Conservation (phyloP, 2,797 vertebrate species). For the Prionace glauca region DNA sequence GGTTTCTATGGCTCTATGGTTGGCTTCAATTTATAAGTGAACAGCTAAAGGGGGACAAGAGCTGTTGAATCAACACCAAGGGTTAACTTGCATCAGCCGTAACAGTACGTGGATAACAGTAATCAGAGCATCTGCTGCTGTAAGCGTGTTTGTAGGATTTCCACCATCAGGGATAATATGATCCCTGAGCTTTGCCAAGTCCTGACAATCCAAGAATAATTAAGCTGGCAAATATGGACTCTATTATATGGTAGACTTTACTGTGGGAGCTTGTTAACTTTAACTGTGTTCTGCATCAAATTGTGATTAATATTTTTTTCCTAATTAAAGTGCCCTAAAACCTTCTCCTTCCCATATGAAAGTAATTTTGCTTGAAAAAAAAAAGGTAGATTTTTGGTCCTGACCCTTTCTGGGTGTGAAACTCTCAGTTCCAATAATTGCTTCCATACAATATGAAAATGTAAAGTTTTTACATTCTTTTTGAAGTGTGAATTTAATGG, state of each 20-base stretch:
- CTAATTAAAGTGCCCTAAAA: conserved; percentile 73
- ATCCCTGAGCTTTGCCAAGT: not conserved
- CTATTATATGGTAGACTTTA: not conserved
- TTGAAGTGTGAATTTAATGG: conserved; percentile 40
- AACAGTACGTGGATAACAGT: not conserved
- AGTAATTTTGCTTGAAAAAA: conserved; percentile 71
- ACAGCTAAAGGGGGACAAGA: not conserved
- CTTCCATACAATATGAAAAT: conserved; percentile 79
- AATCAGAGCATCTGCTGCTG: not conserved
- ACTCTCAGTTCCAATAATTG: conserved; percentile 81
- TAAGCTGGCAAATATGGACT: conserved; percentile 21
- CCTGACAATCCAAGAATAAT: conserved; percentile 6
- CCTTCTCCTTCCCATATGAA: conserved; percentile 73
- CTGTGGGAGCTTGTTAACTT: conserved; percentile 66
- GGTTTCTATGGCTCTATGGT: too few species aligned
- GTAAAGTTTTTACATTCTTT: conserved; percentile 56
- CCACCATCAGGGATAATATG: not conserved
- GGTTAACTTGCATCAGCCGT: not conserved
- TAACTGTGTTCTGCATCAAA: conserved; percentile 76
- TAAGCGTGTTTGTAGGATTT: not conserved
- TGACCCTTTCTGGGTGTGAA: conserved; percentile 72
- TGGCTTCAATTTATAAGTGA: not conserved
- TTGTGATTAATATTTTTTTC: conserved; percentile 62
- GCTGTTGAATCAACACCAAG: not conserved
- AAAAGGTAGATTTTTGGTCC: conserved; percentile 67